Conservation (phyloP, 2,888 invertebrate genomes). For the Schizaphis graminum region DNA sequence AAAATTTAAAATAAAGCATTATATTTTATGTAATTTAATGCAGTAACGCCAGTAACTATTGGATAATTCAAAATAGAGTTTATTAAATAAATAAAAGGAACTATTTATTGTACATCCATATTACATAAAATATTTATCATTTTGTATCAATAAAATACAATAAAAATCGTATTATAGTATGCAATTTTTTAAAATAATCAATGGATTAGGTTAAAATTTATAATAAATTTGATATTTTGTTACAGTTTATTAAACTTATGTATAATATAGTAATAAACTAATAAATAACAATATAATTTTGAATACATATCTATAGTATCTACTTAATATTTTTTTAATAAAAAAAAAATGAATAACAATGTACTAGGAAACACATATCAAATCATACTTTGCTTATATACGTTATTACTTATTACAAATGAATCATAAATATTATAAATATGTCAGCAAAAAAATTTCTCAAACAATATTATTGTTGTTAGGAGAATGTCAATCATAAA, state of each 20-base stretch:
- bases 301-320: neutral
- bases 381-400: neutral
- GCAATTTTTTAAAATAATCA: neutral
- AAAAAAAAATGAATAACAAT: neutral
- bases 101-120: neutral
- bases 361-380: neutral
- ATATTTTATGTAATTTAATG: neutral
- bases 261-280: neutral
- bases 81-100: neutral
- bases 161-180: neutral
- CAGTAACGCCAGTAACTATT: neutral
- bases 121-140: neutral
- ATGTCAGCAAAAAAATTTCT: slow-evolving; percentile 5
- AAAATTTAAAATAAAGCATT: neutral
- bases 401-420: neutral
- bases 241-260: neutral
- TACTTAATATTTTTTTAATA: neutral
- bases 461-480: slow-evolving; percentile 2
- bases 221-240: neutral
- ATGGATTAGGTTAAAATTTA: neutral
- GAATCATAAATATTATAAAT: neutral
- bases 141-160: neutral
- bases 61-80: neutral
- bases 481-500: neutral
- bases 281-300: neutral